A percentile compares a stretch with the other conserved stretches of the same genome.
These are phyloP conservation scores for Hylaeus anthracinus DNA, from an alignment of 1,140 invertebrate genomes.

Conservation along the genomic window DNA sequence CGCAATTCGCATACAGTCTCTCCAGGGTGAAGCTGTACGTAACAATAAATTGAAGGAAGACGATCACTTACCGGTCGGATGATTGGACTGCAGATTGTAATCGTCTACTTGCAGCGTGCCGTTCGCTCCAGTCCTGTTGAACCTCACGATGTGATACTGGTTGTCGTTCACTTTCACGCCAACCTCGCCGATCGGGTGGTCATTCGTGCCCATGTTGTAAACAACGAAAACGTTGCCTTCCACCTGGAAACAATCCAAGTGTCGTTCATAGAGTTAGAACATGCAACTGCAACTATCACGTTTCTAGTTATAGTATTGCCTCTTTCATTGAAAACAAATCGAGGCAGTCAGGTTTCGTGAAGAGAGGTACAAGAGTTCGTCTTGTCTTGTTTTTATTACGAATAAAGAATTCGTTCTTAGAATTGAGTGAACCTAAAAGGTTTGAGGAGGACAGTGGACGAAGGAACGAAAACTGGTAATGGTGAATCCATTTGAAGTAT, in stretches of 20 bases:
- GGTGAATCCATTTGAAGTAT: too few species aligned
- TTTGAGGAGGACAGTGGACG: too few species aligned
- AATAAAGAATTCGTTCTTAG: too few species aligned
- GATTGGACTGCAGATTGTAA: slow-evolving; percentile 90
- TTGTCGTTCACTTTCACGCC: slow-evolving; percentile 95
- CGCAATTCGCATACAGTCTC: neutral
- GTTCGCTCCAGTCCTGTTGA: slow-evolving; percentile 93
- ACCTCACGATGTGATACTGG: slow-evolving; percentile 94
- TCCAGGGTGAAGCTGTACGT: neutral
- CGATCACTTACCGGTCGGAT: slow-evolving; percentile 86
- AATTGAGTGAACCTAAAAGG: too few species aligned
- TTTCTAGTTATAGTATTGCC: neutral
- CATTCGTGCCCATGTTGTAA: slow-evolving; percentile 96
- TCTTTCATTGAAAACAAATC: too few species aligned
- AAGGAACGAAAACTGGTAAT: too few species aligned
- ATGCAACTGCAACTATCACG: slow-evolving; percentile 83
- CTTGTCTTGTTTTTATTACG: too few species aligned
- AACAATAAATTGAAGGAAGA: neutral
- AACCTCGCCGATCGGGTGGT: slow-evolving; percentile 95
- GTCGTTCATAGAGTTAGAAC: neutral
- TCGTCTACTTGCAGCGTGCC: slow-evolving; percentile 96
- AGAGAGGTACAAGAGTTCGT: too few species aligned
- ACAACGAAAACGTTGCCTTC: slow-evolving; percentile 95
- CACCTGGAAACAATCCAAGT: slow-evolving; percentile 82
- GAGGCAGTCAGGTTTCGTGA: too few species aligned